Base-by-base conservation (phyloP, 2,113 vertebrate species). In the Scortum barcoo region DNA sequence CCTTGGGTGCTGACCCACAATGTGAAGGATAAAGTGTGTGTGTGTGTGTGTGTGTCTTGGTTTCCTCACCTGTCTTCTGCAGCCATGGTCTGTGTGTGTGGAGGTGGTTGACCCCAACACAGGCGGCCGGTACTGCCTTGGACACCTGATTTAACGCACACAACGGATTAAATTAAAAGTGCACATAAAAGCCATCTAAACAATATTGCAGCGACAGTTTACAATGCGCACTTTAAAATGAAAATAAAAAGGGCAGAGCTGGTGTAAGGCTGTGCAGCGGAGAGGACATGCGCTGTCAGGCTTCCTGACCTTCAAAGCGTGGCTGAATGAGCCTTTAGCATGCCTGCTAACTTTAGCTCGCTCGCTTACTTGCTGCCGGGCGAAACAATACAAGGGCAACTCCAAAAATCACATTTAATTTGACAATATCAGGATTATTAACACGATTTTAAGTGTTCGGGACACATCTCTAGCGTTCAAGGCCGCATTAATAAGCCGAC, bases 41-140 rank as follows among this genome's bases (percentile, higher is more conserved):
- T n/a, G n/a, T n/a, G n/a, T n/a, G n/a, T n/a, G n/a, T n/a, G n/a
- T n/a, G n/a, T n/a, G n/a, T n/a, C n/a, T 67, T 16, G 38, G 0
- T 16, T 63, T 58, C 69, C 95, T 94, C 85, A 99, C 98, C 98
- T 0, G 95, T 97, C 91, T 99, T 99, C 94, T 97, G 97, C 89
- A 97, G 95, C 86, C 84, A 87, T 80, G 93, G 87, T 86, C 95
- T 95, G 65, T 96, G 95, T 38, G 94, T 96, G 93, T 99, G 97
- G 89, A 99, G 93, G 89, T 97, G 97, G 90, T 96, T 97, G 88
- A 96, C 92, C 79, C 96, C 97, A 84, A 99, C 88, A 86, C 97
- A 99, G 3, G 96, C 96, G 67, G 96, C 96, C 58, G 96, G 96
- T 20, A 99, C 76, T 63, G 97, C 95, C 94, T 96, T 97, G 85